phyloP scores from a whole-genome alignment of 2,888 invertebrate genomes.

The Toxonevra muliebris region DNA sequence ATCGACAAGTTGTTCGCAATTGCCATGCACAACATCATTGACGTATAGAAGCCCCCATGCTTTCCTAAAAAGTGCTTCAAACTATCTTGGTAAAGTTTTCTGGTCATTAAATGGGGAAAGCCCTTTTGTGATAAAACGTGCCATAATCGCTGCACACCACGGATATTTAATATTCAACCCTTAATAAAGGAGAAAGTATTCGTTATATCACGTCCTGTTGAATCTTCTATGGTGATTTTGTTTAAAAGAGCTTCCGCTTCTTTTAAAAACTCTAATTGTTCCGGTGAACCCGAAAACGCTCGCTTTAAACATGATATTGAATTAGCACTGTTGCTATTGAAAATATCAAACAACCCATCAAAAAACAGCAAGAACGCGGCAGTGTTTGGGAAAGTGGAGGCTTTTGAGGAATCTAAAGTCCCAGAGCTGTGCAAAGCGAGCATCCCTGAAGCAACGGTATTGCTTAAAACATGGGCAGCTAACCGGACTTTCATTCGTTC shows the following conservation, averaged over 20 bases:
- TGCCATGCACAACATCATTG: no score
- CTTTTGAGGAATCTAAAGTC: background rate
- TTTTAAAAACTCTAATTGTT: conserved; percentile 10
- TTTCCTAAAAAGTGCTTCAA: no score
- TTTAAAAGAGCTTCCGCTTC: background rate
- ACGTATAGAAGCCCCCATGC: no score
- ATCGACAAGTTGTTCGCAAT: no score
- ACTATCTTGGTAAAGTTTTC: no score
- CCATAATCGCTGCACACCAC: conserved; percentile 4
- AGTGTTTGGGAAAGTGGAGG: conserved; percentile 17
- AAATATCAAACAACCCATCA: conserved; percentile 21
- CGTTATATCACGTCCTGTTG: no score
- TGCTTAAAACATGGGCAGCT: conserved; percentile 16
- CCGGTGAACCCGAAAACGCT: background rate
- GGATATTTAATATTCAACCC: background rate
- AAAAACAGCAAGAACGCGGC: conserved; percentile 22
- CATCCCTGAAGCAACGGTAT: conserved; percentile 9
- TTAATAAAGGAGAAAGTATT: no score
- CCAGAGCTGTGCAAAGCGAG: conserved; percentile 15
- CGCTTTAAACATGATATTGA: background rate
- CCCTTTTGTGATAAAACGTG: background rate
- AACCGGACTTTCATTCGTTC: no score
- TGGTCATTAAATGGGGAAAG: no score
- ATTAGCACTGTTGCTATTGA: background rate
- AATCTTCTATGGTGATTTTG: background rate